phyloP scores from a whole-genome alignment of 30 jellyfish, hydroid and myxozoan species.

The Chironex yamaguchii region DNA sequence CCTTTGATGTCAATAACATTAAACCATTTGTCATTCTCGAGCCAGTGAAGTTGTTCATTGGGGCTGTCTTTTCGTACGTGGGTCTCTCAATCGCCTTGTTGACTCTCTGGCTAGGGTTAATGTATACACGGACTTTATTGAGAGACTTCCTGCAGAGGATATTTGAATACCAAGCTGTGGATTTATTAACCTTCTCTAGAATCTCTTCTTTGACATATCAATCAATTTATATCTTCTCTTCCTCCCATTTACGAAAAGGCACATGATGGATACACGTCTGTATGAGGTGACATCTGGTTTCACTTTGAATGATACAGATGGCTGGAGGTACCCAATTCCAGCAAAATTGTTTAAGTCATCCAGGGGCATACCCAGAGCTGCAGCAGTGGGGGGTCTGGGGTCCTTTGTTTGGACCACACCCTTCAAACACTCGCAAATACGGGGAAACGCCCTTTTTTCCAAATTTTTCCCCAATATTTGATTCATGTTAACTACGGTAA shows the following conservation, averaged over 20 bases:
- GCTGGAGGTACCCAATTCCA: background rate
- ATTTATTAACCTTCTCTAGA: background rate
- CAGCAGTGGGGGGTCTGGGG: no score
- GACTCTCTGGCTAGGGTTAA: background rate
- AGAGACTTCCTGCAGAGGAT: background rate
- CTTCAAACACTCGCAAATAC: no score
- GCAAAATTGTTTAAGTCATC: background rate
- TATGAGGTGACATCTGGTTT: background rate
- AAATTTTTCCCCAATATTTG: no score
- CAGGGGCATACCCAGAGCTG: no score
- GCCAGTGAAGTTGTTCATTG: background rate
- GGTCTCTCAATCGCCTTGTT: background rate
- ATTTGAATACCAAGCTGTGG: background rate
- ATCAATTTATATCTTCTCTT: background rate
- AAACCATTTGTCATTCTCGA: background rate
- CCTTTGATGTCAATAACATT: background rate
- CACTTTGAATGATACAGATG: background rate
- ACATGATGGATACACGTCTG: background rate
- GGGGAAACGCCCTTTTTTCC: no score
- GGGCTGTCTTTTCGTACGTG: background rate
- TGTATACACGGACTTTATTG: background rate
- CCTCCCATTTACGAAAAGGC: background rate
- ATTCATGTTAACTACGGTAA: no score
- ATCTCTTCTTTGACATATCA: background rate
- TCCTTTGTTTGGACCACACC: no score